Evolutionary conservation across 2,113 vertebrate genomes (phyloP).

Genomic region (Columba janthina): DNA sequence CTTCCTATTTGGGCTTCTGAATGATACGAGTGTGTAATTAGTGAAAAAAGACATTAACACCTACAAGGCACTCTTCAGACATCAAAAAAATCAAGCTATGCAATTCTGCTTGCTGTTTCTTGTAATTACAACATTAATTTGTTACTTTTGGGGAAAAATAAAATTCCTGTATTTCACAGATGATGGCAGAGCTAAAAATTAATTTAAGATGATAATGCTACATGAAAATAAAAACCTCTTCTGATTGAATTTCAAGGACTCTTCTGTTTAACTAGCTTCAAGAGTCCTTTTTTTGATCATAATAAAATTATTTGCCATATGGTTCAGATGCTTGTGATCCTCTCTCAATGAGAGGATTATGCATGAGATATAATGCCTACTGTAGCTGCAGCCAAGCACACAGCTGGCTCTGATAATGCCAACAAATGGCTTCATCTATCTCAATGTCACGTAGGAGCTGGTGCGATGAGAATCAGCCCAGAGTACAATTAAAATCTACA

Average conservation of each 20-base stretch:
- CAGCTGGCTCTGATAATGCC: constrained; percentile 91
- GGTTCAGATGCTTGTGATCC: constrained; percentile 79
- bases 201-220: constrained; percentile 72
- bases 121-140: constrained; percentile 36
- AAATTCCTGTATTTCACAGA: constrained; percentile 35
- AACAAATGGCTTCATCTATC: constrained; percentile 89
- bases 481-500: constrained; percentile 84
- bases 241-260: constrained; percentile 82
- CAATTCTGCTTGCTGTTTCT: constrained; percentile 9
- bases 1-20: constrained; percentile 23
- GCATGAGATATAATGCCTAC: constrained; percentile 85
- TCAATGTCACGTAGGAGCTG: constrained; percentile 84
- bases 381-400: constrained; percentile 82
- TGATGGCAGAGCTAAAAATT: constrained; percentile 63
- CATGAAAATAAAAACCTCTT: constrained; percentile 76
- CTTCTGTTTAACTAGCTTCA: constrained; percentile 81
- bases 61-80: constrained; percentile 31
- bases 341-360: constrained; percentile 82
- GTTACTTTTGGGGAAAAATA: constrained; percentile 42
- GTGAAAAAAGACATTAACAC: constrained; percentile 28
- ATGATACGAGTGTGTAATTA: constrained; percentile 14
- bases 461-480: constrained; percentile 71
- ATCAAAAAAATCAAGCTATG: constrained; percentile 3
- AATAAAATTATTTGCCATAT: constrained; percentile 88
- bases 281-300: constrained; percentile 85